phyloP scores from a whole-genome alignment of 2,113 vertebrate species.

The Mesitornis unicolor region DNA sequence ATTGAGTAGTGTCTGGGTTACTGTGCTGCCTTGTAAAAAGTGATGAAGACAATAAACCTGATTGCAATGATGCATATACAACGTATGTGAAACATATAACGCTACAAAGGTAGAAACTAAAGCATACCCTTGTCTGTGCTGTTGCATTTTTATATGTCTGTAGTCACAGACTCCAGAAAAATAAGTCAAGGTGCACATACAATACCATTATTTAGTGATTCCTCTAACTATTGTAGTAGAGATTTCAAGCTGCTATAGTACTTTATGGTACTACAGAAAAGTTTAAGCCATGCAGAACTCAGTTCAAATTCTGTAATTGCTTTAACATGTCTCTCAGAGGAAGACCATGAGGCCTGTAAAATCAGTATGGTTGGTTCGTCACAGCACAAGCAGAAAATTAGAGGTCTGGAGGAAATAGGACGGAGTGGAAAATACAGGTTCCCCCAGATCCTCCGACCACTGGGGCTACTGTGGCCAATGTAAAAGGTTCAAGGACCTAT shows the following conservation, averaged over 20 bases:
- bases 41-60: neutral
- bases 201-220: neutral
- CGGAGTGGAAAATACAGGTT: rapidly evolving
- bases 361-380: neutral
- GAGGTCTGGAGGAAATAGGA: neutral
- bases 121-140: neutral
- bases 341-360: neutral
- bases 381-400: neutral
- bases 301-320: neutral
- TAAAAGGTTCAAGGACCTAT: rapidly evolving
- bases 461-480: neutral
- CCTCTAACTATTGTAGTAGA: neutral
- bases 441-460: rapidly evolving
- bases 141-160: neutral
- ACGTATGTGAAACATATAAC: neutral
- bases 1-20: neutral
- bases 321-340: neutral
- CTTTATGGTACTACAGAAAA: neutral
- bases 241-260: neutral
- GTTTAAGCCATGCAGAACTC: neutral
- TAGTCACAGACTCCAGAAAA: neutral
- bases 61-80: neutral
- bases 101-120: neutral
- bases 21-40: neutral
- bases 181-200: neutral